phyloP scores from a whole-genome alignment of 2,797 vertebrate species.

The Brachyalestes nurse region DNA sequence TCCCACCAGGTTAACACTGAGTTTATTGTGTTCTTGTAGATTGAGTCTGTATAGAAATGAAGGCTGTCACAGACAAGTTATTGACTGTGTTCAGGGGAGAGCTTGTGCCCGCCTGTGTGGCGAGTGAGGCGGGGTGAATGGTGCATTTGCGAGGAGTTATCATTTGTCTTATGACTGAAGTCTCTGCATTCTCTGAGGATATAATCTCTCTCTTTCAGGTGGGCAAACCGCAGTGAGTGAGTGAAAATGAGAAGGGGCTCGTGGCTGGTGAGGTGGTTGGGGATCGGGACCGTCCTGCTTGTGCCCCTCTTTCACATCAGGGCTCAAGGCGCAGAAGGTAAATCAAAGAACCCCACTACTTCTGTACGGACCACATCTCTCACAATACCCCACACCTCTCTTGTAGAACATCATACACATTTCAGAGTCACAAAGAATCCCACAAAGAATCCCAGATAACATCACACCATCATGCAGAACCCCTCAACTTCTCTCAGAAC shows the following conservation, averaged over 20 bases:
- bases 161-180: slow-evolving; percentile 13
- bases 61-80: slow-evolving; percentile 20
- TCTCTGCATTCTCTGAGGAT: not conserved
- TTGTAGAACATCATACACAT: not conserved
- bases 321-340: slow-evolving; percentile 79
- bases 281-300: slow-evolving; percentile 75
- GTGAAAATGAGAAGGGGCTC: slow-evolving; percentile 78
- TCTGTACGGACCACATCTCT: slow-evolving; percentile 27
- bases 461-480: too few relatives aligned
- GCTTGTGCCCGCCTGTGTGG: not conserved
- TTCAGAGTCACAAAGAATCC: too few relatives aligned
- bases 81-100: slow-evolving; percentile 10
- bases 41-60: slow-evolving; percentile 23
- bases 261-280: slow-evolving; percentile 78
- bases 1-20: slow-evolving; percentile 18
- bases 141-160: slow-evolving; percentile 6
- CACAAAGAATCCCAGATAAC: too few relatives aligned
- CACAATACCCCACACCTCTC: not conserved
- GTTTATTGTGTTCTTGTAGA: slow-evolving; percentile 12
- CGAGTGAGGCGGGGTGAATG: not conserved
- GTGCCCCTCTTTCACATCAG: slow-evolving; percentile 73
- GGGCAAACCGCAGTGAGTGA: slow-evolving; percentile 76
- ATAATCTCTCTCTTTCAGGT: slow-evolving; percentile 64
- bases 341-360: slow-evolving; percentile 38
- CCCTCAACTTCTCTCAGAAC: too few relatives aligned